Conservation (phyloP, 2,113 vertebrate species). For the Phalacrocorax carbo region DNA sequence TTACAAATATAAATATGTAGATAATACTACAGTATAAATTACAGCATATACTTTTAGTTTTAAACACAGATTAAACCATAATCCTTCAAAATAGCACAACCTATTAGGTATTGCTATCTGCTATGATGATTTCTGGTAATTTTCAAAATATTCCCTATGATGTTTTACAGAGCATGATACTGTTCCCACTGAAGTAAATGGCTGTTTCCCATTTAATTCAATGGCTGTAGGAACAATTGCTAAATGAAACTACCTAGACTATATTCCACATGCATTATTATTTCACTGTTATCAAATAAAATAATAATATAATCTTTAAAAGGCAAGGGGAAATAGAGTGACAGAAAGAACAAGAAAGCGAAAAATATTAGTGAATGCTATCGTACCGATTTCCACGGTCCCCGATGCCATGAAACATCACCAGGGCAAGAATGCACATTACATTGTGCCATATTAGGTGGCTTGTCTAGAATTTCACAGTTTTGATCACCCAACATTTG, state of each 20-base stretch:
- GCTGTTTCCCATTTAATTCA: not conserved
- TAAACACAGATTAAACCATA: not conserved
- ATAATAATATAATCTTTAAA: not conserved
- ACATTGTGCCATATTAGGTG: slow-evolving; percentile 84
- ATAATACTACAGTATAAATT: too few species aligned
- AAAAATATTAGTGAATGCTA: slow-evolving; percentile 74
- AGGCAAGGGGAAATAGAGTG: not conserved
- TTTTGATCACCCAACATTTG: slow-evolving; percentile 86
- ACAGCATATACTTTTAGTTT: slow-evolving; percentile 1
- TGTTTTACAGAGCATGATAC: not conserved
- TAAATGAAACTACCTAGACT: not conserved
- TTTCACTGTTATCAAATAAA: slow-evolving; percentile 45
- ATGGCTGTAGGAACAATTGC: not conserved
- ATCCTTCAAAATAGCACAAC: not conserved
- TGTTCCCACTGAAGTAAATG: not conserved
- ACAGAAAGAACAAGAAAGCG: not conserved
- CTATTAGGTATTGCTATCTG: not conserved
- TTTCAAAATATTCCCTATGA: not conserved
- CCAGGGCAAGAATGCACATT: slow-evolving; percentile 86
- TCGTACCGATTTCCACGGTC: slow-evolving; percentile 95
- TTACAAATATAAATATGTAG: too few species aligned
- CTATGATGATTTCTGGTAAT: not conserved
- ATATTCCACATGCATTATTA: slow-evolving; percentile 38
- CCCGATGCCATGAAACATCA: slow-evolving; percentile 89
- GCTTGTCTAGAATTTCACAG: slow-evolving; percentile 90